phyloP scores from a whole-genome alignment of 2,888 invertebrate genomes.

The Eristalinus sepulchralis region DNA sequence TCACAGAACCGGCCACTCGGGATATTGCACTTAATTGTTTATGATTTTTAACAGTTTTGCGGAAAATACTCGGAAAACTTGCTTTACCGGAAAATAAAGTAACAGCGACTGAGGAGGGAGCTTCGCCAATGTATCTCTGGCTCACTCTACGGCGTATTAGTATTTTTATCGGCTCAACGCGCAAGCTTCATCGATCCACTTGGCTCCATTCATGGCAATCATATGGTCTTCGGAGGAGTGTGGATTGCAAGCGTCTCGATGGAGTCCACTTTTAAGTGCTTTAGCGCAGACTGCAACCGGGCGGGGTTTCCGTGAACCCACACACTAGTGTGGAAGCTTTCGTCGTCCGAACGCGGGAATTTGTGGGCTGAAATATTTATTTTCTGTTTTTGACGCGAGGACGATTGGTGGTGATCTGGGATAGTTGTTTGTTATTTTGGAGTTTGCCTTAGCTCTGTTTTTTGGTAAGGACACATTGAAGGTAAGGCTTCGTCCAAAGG shows the following conservation, averaged over 20 bases:
- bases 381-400: background rate
- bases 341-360: background rate
- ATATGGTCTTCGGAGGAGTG: background rate
- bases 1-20: background rate
- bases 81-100: constrained; percentile 67
- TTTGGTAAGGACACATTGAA: too few relatives aligned
- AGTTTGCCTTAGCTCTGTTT: too few relatives aligned
- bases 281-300: background rate
- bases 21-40: background rate
- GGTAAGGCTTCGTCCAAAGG: too few relatives aligned
- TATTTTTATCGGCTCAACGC: constrained; percentile 50
- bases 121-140: constrained; percentile 55
- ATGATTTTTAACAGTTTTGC: background rate
- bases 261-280: background rate
- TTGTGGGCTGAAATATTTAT: background rate
- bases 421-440: background rate
- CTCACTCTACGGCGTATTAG: constrained; percentile 68
- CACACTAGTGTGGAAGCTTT: background rate
- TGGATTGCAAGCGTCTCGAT: constrained; percentile 42
- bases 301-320: background rate
- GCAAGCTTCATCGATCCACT: constrained; percentile 63
- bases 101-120: constrained; percentile 44
- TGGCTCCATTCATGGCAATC: constrained; percentile 58
- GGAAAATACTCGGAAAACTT: constrained; percentile 38
- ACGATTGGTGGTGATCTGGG: background rate